Evolutionary conservation across 2,113 vertebrate species (phyloP).

Genomic region (Henicopernis longicauda): DNA sequence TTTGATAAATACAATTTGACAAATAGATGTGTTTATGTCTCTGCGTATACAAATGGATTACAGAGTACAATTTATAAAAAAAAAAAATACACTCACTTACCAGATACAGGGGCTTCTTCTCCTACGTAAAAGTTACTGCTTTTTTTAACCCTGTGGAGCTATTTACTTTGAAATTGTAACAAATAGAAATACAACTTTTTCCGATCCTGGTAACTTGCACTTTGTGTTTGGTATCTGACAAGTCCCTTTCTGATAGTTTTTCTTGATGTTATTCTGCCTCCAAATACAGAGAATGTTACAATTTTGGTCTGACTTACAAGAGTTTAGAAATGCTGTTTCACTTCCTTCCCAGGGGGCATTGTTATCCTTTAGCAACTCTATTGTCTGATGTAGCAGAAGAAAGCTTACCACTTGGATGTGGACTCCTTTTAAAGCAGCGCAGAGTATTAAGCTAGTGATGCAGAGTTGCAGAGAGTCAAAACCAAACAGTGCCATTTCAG

Average conservation of each 20-base stretch:
- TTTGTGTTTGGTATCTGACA: background rate
- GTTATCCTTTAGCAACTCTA: conserved; percentile 56
- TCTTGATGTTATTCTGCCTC: conserved; percentile 45
- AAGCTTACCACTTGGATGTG: conserved; percentile 24
- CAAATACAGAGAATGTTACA: conserved; percentile 1
- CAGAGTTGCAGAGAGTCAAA: conserved; percentile 33
- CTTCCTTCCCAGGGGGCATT: conserved; percentile 43
- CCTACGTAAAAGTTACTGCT: background rate
- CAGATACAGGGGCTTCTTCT: background rate
- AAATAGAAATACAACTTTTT: conserved; percentile 21
- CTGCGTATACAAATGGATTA: background rate
- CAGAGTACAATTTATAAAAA: background rate
- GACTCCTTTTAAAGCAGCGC: conserved; percentile 16
- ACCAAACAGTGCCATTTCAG: background rate
- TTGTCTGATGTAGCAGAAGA: conserved; percentile 47
- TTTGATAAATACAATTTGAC: background rate
- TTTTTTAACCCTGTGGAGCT: background rate
- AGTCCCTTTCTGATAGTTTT: conserved; percentile 13
- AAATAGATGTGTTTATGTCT: background rate
- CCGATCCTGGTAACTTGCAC: background rate
- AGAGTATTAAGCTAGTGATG: conserved; percentile 27
- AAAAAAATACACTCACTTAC: background rate
- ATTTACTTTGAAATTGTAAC: conserved; percentile 31
- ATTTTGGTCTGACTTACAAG: conserved; percentile 33
- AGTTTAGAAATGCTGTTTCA: conserved; percentile 40